These are phyloP conservation scores for Lasioglossum morio DNA, from an alignment of 2,888 invertebrate genomes.

Conservation along the genomic window DNA sequence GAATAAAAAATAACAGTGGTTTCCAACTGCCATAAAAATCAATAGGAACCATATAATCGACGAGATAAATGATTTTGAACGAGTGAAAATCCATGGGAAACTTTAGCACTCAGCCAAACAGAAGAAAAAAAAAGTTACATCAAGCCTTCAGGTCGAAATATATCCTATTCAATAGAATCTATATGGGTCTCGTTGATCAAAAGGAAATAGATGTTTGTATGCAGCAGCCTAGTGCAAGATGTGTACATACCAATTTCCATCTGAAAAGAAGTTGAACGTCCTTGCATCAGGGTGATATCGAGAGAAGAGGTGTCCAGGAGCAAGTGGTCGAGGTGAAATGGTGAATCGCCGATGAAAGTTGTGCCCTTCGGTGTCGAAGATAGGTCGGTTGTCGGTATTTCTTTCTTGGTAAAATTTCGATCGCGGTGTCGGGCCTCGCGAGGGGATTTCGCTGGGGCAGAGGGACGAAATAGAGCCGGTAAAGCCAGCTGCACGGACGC, in stretches of 20 bases:
- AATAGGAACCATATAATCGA: background rate
- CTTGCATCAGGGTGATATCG: conserved; percentile 54
- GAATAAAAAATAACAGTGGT: conserved; percentile 9
- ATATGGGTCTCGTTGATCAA: background rate
- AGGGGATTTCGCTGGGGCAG: conserved; percentile 64
- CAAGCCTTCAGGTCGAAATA: background rate
- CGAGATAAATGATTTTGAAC: background rate
- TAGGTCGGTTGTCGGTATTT: conserved; percentile 56
- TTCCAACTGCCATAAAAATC: background rate
- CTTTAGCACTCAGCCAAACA: background rate
- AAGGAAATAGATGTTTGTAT: conserved; percentile 16
- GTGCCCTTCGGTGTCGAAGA: conserved; percentile 80
- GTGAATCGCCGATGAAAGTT: conserved; percentile 69
- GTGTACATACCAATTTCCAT: conserved; percentile 72
- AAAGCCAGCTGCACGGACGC: conserved; percentile 67
- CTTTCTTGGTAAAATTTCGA: conserved; percentile 58
- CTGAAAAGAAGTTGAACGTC: conserved; percentile 66
- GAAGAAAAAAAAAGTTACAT: background rate
- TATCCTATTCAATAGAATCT: background rate
- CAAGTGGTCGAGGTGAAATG: conserved; percentile 66
- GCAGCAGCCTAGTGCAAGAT: background rate
- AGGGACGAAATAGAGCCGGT: conserved; percentile 70
- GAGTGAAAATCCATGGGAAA: background rate
- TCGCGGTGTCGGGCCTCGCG: conserved; percentile 57
- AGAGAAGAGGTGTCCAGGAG: conserved; percentile 50